Evolutionary conservation across 2,888 invertebrate species (phyloP).

Genomic region (Noctuana brunneofusca): DNA sequence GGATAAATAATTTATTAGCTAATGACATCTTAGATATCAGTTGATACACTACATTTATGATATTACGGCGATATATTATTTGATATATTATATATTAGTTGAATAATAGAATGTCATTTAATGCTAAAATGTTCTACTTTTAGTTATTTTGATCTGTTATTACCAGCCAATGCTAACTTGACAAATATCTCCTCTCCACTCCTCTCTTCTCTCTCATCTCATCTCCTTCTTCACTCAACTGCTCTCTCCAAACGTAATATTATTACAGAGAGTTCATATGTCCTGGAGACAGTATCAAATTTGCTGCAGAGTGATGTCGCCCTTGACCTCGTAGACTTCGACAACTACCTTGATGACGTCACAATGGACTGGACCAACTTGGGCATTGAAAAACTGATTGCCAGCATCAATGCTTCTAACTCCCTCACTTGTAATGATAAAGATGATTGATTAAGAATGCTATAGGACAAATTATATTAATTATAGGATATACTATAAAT

Average conservation of each 20-base stretch:
- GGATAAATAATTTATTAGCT: too few relatives aligned
- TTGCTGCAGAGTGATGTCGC: slow-evolving; percentile 89
- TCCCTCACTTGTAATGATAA: slow-evolving; percentile 30
- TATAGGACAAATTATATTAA: background rate
- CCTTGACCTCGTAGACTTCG: slow-evolving; percentile 95
- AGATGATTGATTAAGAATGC: slow-evolving; percentile 24
- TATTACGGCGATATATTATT: too few relatives aligned
- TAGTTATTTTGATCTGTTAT: too few relatives aligned
- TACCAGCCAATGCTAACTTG: too few relatives aligned
- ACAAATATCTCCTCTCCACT: too few relatives aligned
- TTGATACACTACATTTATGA: too few relatives aligned
- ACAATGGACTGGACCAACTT: slow-evolving; percentile 94
- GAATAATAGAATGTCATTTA: too few relatives aligned
- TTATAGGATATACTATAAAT: background rate
- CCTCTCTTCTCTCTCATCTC: too few relatives aligned
- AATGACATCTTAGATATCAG: too few relatives aligned
- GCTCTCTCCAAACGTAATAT: background rate
- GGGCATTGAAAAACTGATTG: slow-evolving; percentile 69
- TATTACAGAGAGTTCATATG: slow-evolving; percentile 67
- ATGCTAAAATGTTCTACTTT: too few relatives aligned
- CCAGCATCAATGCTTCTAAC: slow-evolving; percentile 53
- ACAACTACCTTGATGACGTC: slow-evolving; percentile 97
- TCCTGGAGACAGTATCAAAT: slow-evolving; percentile 86
- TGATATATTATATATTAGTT: too few relatives aligned
- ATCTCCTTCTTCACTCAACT: too few relatives aligned